Evolutionary conservation across 2,797 vertebrate species (phyloP).

Genomic region (Eurystomus glaucurus): DNA sequence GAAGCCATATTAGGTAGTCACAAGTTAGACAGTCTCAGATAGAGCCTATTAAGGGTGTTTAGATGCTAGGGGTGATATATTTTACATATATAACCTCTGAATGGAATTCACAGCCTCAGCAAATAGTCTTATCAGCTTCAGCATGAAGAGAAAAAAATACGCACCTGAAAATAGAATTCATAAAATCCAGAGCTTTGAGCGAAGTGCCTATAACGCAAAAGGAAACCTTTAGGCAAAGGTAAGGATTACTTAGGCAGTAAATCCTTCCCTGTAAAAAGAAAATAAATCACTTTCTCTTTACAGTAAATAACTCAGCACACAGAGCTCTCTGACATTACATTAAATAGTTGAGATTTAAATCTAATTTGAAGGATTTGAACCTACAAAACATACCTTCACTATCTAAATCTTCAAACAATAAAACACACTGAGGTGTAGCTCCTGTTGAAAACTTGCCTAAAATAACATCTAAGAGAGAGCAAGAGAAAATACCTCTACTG

Average conservation of each 20-base stretch:
- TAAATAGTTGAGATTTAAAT: not conserved
- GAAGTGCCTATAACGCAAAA: not conserved
- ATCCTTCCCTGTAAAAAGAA: not conserved
- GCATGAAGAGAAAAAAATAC: not conserved
- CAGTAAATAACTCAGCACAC: not conserved
- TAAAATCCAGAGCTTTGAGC: not conserved
- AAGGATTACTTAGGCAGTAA: not conserved
- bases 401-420: not conserved
- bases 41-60: not conserved
- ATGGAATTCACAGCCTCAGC: not conserved
- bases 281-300: not conserved
- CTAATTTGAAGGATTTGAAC: slow-evolving; percentile 3
- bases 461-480: not conserved
- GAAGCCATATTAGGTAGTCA: not conserved
- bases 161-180: not conserved
- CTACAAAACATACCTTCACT: not conserved
- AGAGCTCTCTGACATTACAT: not conserved
- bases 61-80: not conserved
- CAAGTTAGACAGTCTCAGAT: not conserved
- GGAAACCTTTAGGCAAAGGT: not conserved
- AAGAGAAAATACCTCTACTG: not conserved
- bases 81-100: not conserved
- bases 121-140: not conserved
- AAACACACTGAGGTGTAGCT: not conserved
- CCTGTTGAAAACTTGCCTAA: slow-evolving; percentile 5